Evolutionary conservation across 2,888 invertebrate genomes (phyloP), one percentile per base, ranked within the genome.

Genomic region (Acanthacorydalis orientalis): DNA sequence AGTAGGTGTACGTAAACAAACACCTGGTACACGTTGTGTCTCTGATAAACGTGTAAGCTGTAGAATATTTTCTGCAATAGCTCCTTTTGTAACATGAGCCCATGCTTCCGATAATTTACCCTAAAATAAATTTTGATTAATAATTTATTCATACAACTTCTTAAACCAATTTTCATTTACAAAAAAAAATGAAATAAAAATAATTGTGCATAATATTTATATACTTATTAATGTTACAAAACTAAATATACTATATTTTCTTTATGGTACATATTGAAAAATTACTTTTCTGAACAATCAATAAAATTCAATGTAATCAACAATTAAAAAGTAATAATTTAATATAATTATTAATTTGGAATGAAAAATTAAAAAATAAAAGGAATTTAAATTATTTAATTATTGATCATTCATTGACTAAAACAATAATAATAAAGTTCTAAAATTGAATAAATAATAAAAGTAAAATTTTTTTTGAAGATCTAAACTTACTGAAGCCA

Each of bases 401-500:
- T 23, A 23, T n/a, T n/a, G n/a, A n/a, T n/a, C n/a, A n/a, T n/a
- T n/a, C n/a, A n/a, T n/a, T n/a, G n/a, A n/a, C n/a, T n/a, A n/a
- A n/a, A n/a, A n/a, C n/a, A n/a, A n/a, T n/a, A n/a, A n/a, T n/a
- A n/a, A n/a, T n/a, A n/a, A n/a, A n/a, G n/a, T n/a, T n/a, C n/a
- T n/a, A n/a, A n/a, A n/a, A n/a, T n/a, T n/a, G n/a, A n/a, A n/a
- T n/a, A n/a, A n/a, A n/a, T n/a, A n/a, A n/a, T n/a, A n/a, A n/a
- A n/a, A n/a, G n/a, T n/a, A 23, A 23, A 4, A 23, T 23, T 23
- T 38, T 10, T 7, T 43, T 16, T 11, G 9, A 10, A 2, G n/a
- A n/a, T n/a, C n/a, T n/a, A n/a, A 39, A 68, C 73, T 72, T 70
- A 92, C 93, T 60, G 84, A 80, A 15, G 90, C 85, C 83, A 97